Evolutionary conservation across 2,113 vertebrate species (phyloP).

Genomic region (Saguinus midas): DNA sequence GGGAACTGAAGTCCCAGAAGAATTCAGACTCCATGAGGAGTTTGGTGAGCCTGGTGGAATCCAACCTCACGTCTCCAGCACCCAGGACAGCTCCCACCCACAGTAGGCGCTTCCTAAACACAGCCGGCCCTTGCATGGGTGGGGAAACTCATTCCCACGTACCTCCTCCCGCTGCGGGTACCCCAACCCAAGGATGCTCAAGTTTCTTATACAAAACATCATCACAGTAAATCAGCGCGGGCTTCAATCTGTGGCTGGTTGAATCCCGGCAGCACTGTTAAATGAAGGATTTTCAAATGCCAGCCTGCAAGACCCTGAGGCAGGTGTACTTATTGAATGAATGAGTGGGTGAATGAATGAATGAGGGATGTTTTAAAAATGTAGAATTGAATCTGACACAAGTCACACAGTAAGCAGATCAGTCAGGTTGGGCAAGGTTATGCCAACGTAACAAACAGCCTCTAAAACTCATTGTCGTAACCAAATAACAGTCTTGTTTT

Average conservation of each 20-base stretch:
- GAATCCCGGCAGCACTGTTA: background rate
- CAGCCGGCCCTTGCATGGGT: accelerated
- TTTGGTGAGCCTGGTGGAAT: background rate
- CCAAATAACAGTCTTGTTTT: background rate
- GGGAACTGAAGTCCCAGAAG: accelerated
- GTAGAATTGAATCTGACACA: accelerated
- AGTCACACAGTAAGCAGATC: accelerated
- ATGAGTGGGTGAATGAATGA: background rate
- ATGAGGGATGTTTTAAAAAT: background rate
- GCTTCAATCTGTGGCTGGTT: background rate
- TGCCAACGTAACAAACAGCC: accelerated
- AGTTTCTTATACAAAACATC: background rate
- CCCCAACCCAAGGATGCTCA: background rate
- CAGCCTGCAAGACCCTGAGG: too few species aligned
- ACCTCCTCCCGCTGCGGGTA: background rate
- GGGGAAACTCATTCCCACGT: too few species aligned
- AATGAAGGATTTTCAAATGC: background rate
- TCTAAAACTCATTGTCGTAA: background rate
- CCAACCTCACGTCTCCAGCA: background rate
- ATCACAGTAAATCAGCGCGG: background rate
- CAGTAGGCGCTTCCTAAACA: background rate
- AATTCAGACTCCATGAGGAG: background rate
- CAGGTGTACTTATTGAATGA: accelerated
- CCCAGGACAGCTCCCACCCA: background rate
- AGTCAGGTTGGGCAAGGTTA: background rate